Evolutionary conservation across 2,113 vertebrate species (phyloP), one percentile per base, ranked within the genome.

Genomic region (Epinephelus lanceolatus): DNA sequence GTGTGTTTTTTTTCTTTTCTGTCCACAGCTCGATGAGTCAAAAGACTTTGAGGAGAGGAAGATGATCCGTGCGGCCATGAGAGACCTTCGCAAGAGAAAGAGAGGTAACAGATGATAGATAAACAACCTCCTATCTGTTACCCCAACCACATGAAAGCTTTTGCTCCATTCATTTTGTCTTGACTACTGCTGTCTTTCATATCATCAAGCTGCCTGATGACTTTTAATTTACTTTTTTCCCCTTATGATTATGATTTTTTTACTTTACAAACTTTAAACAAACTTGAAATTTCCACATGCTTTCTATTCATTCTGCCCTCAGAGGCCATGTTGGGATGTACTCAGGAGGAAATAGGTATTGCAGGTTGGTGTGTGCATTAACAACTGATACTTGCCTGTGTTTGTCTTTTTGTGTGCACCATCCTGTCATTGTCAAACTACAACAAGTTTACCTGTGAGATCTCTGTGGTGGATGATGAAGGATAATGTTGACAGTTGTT

Each of bases 81-180:
- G 98, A 45, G 98, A 99, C 69, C 96, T 99, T 69, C 96, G 98
- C 62, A 98, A 99, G 88, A 97, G 92, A 90, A 99, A 98, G 85
- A 95, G 98, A 97, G 98, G 98, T 99, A 95, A 85, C 47, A 13
- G 0, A 21, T 47, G 11, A 47, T 6, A 1, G 1, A 60, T 18
- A 57, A 23, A 1, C n/a, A 40, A 21, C 47, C 25, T 62, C 37
- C 30, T 17, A 12, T 60, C 56, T 68, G 17, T 51, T 49, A 12
- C 47, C 63, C 15, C 4, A 51, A 56, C 21, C 19, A 59, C 4
- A 9, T 51, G 1, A 61, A 40, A 2, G 2, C 17, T 62, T 73
- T 40, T 30, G 13, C 52, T 63, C 6, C n/a, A 45, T 13, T 6
- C 21, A 30, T 51, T 53, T 17, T 33, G 11, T 55, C n/a, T 47